Evolutionary conservation across 2,888 invertebrate genomes (phyloP), one percentile per base, ranked within the genome.

Genomic region (Fragum sueziense): DNA sequence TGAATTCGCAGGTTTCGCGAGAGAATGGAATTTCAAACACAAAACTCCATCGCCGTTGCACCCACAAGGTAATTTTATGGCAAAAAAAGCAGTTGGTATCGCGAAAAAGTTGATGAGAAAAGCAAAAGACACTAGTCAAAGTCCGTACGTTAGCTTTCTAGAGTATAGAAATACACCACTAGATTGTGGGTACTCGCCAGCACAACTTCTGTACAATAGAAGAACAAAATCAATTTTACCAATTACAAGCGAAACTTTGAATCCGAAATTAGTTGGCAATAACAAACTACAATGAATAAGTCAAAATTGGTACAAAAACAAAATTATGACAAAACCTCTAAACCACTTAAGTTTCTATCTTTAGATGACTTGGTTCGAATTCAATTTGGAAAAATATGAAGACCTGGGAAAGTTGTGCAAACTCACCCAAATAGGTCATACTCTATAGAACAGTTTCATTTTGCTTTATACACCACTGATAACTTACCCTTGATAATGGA

Each of bases 141-240:
- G 47, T 29, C 47, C 68, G 2, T 68, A 47, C 27, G 14, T 68
- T 25, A 2, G 25, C 2, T 25, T 68, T 3, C 29, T 47, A 25
- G 68, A 68, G 22, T 68, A 47, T 29, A n/a, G 68, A 22, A 68
- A 37, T 9, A 68, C 68, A 27, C 68, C n/a, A 68, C 47, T 68
- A 9, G 20, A 25, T 14, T 68, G 51, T 51, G 68, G 57, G 17
- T 52, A 54, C 6, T n/a, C 31, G 6, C 70, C 70, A 7, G 52
- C 70, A 1, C 70, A 70, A 54, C n/a, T 70, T 14, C 52, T 54
- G 1, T 22, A 59, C 25, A n/a, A 27, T 25, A 29, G 71, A 25
- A 27, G 41, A 7, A 29, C 57, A 17, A 59, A 57, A 31, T 71
- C 71, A 37, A 34, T 71, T 14, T 11, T 71, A 25, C 71, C 71